A percentile compares a stretch with the other conserved stretches of the same genome.
Conservation (phyloP, 2,797 vertebrate genomes). For the Semaprochilodus insignis region DNA sequence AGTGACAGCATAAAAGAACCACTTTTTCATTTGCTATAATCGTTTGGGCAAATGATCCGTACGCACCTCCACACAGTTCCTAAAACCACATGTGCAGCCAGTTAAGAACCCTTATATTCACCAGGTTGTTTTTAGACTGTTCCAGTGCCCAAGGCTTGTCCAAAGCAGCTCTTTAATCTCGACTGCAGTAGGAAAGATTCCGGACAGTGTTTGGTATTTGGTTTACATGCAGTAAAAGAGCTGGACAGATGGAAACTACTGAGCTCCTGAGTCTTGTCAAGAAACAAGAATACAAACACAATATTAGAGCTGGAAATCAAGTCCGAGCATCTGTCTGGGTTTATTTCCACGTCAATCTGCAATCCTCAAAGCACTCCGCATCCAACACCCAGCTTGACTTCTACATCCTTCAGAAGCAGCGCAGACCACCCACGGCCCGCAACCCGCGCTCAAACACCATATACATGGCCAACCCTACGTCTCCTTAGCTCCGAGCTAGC, state of each 20-base stretch:
- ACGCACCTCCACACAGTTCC: too few species aligned
- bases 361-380: background rate
- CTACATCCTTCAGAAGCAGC: conserved; percentile 12
- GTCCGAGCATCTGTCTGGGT: background rate
- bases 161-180: background rate
- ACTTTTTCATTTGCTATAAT: too few species aligned
- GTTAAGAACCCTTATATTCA: too few species aligned
- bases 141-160: too few species aligned
- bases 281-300: background rate
- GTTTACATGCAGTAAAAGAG: background rate
- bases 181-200: background rate
- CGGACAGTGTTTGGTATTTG: background rate
- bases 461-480: background rate
- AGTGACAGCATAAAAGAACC: too few species aligned
- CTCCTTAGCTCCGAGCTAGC: background rate
- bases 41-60: too few species aligned
- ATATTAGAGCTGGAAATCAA: background rate
- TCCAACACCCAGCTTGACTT: conserved; percentile 12
- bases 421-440: background rate
- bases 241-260: background rate
- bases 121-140: too few species aligned
- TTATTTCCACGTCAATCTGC: conserved; percentile 9
- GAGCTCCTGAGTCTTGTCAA: background rate
- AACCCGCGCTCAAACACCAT: background rate
- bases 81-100: too few species aligned